Conservation (phyloP, 2,797 vertebrate species). For the Cyprinodon diabolis region DNA sequence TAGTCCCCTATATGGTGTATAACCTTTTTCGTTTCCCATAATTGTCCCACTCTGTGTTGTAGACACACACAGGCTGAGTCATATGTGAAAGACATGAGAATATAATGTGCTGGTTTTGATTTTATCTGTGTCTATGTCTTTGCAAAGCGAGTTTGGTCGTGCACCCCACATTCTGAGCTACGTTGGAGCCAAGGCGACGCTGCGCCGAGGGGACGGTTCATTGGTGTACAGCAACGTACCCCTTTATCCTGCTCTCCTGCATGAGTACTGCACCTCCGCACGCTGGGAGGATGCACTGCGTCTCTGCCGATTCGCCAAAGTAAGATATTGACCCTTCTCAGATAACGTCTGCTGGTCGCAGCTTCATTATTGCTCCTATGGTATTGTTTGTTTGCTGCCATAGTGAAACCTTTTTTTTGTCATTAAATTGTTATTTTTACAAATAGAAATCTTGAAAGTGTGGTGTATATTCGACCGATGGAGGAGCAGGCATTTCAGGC, state of each 20-base stretch:
- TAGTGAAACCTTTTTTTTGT: background rate
- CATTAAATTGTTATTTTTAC: background rate
- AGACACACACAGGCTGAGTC: background rate
- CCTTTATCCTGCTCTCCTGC: slow-evolving; percentile 89
- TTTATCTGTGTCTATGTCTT: slow-evolving; percentile 12
- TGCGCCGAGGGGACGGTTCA: slow-evolving; percentile 91
- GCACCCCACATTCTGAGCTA: slow-evolving; percentile 88
- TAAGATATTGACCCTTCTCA: slow-evolving; percentile 43
- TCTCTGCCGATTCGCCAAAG: slow-evolving; percentile 94
- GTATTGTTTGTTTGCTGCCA: background rate
- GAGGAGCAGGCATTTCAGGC: no score
- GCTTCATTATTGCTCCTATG: background rate
- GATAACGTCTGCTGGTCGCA: background rate
- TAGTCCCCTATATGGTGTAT: background rate
- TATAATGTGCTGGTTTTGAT: slow-evolving; percentile 6
- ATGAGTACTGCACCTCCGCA: slow-evolving; percentile 82
- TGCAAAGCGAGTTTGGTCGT: slow-evolving; percentile 87
- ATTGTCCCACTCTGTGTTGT: background rate
- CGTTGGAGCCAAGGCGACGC: slow-evolving; percentile 85
- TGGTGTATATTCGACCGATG: background rate
- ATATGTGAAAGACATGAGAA: slow-evolving; percentile 12
- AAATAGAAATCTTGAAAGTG: background rate
- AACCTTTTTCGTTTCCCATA: background rate
- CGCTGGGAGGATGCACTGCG: slow-evolving; percentile 91
- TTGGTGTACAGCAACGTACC: slow-evolving; percentile 86